Conservation (phyloP, 2,888 invertebrate genomes). For the Melanostoma scalare region DNA sequence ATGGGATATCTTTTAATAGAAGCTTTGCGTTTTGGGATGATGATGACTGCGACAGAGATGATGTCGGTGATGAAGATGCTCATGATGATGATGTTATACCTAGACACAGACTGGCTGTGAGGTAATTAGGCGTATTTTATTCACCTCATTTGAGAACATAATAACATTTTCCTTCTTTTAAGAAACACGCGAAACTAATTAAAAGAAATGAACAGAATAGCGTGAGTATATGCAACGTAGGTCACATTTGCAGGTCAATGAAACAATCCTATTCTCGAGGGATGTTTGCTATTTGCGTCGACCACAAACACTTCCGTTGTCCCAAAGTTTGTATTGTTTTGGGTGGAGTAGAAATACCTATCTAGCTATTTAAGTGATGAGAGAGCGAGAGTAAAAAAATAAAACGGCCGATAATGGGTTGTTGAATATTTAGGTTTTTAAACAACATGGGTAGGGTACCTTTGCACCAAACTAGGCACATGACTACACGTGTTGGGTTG, state of each 20-base stretch:
- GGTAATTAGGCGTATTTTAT: constrained; percentile 48
- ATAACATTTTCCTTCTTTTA: constrained; percentile 5
- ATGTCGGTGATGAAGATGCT: constrained; percentile 29
- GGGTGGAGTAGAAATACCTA: background rate
- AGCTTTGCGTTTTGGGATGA: constrained; percentile 28
- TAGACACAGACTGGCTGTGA: constrained; percentile 29
- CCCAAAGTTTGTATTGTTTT: constrained; percentile 4
- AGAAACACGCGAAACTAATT: constrained; percentile 18
- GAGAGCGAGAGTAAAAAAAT: background rate
- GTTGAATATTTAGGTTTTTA: constrained; percentile 4
- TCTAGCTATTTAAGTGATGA: background rate
- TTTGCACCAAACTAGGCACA: too few species aligned
- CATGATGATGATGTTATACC: constrained; percentile 24
- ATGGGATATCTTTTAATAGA: background rate
- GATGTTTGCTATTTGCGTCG: constrained; percentile 34
- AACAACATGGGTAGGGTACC: too few species aligned
- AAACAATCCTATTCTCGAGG: constrained; percentile 48
- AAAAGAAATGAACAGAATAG: constrained; percentile 15
- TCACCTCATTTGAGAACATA: constrained; percentile 59
- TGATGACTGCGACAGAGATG: constrained; percentile 34
- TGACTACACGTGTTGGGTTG: too few species aligned
- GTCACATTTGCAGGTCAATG: constrained; percentile 51
- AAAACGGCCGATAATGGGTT: background rate
- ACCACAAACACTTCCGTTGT: constrained; percentile 51
- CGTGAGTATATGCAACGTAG: constrained; percentile 16